These are phyloP conservation scores for Takifugu rubripes DNA, from an alignment of 2,797 vertebrate genomes.

Conservation along the genomic window DNA sequence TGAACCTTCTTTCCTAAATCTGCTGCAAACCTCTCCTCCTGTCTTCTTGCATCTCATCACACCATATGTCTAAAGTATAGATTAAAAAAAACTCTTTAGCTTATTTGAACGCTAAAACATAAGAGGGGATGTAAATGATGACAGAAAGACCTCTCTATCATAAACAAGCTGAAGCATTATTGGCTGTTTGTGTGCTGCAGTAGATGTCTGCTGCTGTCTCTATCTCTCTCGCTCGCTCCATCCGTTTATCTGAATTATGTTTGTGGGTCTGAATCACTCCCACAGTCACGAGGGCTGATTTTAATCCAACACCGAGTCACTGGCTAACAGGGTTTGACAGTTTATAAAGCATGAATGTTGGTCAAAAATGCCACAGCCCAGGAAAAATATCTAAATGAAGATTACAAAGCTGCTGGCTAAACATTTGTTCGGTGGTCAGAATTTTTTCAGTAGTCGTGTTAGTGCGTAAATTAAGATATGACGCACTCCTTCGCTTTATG, in stretches of 20 bases:
- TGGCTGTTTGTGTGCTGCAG: conserved; percentile 36
- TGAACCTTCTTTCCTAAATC: too few species aligned
- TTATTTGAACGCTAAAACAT: not conserved
- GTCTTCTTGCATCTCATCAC: too few species aligned
- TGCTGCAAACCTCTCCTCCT: too few species aligned
- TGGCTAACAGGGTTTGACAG: not conserved
- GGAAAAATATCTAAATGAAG: not conserved
- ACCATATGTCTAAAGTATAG: too few species aligned
- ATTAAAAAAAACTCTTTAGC: too few species aligned
- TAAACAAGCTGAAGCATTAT: conserved; percentile 21
- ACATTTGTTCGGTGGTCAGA: conserved; percentile 6
- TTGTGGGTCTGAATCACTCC: conserved; percentile 37
- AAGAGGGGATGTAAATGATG: conserved; percentile 23
- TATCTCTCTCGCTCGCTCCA: conserved; percentile 19
- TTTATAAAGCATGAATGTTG: not conserved
- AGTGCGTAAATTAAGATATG: conserved; percentile 46
- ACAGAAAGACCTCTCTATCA: conserved; percentile 30
- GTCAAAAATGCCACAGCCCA: too few species aligned
- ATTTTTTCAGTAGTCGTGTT: not conserved
- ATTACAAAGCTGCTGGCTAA: not conserved
- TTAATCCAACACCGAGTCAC: conserved; percentile 11
- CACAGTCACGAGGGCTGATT: conserved; percentile 41
- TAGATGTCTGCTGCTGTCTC: conserved; percentile 34
- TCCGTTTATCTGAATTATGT: conserved; percentile 49
- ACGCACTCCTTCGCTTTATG: conserved; percentile 51